Percentiles rank a stretch among this genome's conserved stretches.
phyloP scores from a whole-genome alignment of 2,888 invertebrate species.

The Pelosia muscerda region DNA sequence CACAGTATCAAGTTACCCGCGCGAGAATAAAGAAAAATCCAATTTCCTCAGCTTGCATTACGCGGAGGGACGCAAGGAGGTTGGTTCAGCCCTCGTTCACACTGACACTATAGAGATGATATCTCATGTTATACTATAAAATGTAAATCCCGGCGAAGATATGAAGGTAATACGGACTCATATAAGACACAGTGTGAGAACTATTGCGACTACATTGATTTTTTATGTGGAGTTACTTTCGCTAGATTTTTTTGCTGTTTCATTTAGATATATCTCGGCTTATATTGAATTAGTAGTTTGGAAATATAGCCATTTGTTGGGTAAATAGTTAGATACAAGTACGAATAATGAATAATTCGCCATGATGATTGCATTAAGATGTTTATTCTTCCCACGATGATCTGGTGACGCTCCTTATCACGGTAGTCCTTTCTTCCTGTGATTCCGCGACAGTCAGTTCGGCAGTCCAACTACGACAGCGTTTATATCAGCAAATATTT shows the following conservation, averaged over 20 bases:
- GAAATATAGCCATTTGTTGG: neutral
- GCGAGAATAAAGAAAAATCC: conserved; percentile 84
- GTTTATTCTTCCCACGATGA: no score
- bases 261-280: neutral
- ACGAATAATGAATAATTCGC: neutral
- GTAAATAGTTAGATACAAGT: neutral
- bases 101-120: conserved; percentile 50
- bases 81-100: conserved; percentile 60
- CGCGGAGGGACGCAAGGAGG: conserved; percentile 66
- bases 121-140: conserved; percentile 33
- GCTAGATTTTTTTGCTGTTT: neutral
- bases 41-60: conserved; percentile 83
- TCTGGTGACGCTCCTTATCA: no score
- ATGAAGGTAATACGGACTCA: conserved; percentile 43
- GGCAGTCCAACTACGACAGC: no score
- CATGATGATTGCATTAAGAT: neutral
- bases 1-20: conserved; percentile 83
- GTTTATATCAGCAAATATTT: no score
- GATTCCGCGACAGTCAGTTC: no score
- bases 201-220: conserved; percentile 40
- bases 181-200: conserved; percentile 24
- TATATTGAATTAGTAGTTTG: neutral
- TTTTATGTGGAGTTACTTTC: conserved; percentile 26
- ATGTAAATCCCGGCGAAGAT: conserved; percentile 44
- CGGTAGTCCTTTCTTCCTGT: no score